These are phyloP conservation scores for Abrostola tripartita DNA, from an alignment of 2,888 invertebrate species.

Conservation along the genomic window DNA sequence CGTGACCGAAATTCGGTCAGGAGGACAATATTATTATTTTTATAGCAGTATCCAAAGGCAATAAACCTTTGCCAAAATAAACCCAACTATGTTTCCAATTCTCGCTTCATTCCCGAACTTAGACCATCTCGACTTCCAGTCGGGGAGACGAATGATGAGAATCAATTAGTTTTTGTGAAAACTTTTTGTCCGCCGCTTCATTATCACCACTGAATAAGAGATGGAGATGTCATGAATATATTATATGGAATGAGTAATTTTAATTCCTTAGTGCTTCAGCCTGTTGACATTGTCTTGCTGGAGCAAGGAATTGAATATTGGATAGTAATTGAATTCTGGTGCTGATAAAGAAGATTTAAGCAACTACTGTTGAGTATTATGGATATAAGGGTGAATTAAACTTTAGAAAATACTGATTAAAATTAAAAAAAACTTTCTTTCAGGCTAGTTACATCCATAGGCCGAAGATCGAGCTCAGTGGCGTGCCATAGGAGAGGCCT, in stretches of 20 bases:
- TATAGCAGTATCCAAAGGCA: no score
- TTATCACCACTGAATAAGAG: conserved; percentile 60
- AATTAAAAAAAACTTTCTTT: no score
- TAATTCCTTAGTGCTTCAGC: conserved; percentile 15
- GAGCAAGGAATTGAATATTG: background rate
- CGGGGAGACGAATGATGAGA: conserved; percentile 60
- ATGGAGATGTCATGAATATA: conserved; percentile 66
- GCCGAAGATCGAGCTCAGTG: no score
- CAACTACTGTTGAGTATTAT: no score
- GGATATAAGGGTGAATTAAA: no score
- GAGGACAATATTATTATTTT: no score
- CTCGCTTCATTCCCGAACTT: conserved; percentile 33
- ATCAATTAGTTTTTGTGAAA: conserved; percentile 70
- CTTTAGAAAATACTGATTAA: background rate
- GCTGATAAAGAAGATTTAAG: no score
- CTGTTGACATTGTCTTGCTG: conserved; percentile 17
- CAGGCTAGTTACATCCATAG: no score
- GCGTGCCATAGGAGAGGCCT: no score
- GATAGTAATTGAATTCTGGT: no score
- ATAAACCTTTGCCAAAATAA: no score
- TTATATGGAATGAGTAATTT: conserved; percentile 47
- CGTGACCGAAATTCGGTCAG: no score
- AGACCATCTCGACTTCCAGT: conserved; percentile 26
- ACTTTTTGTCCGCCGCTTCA: conserved; percentile 65
- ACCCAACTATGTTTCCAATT: background rate